Base-by-base conservation (phyloP, 1,140 invertebrate genomes). In the Macrosteles quadrilineatus region DNA sequence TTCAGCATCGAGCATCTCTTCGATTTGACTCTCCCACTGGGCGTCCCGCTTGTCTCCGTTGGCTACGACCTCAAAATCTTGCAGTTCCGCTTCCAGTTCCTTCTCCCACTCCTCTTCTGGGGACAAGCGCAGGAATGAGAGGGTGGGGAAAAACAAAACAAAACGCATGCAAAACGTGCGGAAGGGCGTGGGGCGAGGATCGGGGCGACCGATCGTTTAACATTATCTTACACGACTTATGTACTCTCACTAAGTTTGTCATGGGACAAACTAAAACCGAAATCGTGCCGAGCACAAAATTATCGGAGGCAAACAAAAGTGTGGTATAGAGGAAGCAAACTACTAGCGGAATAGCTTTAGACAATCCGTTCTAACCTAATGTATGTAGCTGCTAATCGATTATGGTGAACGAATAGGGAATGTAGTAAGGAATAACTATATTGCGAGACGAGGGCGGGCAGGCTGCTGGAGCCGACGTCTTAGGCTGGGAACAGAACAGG, bases 21-120 rank as follows among this genome's bases (percentile, higher is more conserved):
- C 64, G n/a, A 67, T 67, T 23, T 67, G 64, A 40, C 40, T 67
- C 27, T 67, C 64, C 64, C 64, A 67, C 21, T 67, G 64, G 2
- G 64, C 32, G 17, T 67, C 45, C n/a, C 29, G 30, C 31, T 63
- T 68, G 17, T 45, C 67, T 6, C 71, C 67, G 17, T 87, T 87
- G 30, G 81, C 83, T 9, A 96, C 91, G 68, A 96, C 90, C 80
- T 97, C 94, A 81, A 93, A 96, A 79, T 96, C 94, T 81, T 95
- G 92, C 72, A 96, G 85, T 83, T 96, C 94, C 59, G 92, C 91
- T 80, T 95, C 92, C 77, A 96, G 83, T 82, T 96, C 94, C 77
- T 92, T 91, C 84, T 96, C 94, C 93, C 94, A 95, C 84, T 95
- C 92, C 83, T 95, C 92, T 86, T 94, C 90, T 88, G 82, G 78